These are phyloP conservation scores for Dendrolimus pini DNA, from an alignment of 2,888 invertebrate species.

Conservation along the genomic window DNA sequence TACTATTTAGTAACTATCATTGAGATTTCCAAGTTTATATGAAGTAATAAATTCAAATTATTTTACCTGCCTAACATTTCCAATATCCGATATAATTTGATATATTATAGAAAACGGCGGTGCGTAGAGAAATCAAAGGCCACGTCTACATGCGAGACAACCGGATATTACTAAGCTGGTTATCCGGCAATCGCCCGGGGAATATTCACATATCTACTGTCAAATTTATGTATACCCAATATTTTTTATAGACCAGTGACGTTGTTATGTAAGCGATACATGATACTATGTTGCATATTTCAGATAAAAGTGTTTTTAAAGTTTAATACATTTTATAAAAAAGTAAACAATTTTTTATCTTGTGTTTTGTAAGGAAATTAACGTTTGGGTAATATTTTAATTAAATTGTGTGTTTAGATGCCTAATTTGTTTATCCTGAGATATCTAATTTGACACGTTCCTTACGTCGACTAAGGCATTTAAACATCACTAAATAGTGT, in stretches of 20 bases:
- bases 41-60: not conserved
- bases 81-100: constrained; percentile 5
- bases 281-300: not conserved
- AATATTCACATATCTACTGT: constrained; percentile 8
- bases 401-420: no score
- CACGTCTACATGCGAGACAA: constrained; percentile 14
- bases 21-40: no score
- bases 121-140: constrained; percentile 24
- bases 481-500: no score
- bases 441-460: no score
- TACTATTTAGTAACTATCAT: no score
- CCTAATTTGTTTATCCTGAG: no score
- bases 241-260: not conserved
- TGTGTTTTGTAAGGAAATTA: no score
- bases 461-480: no score
- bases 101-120: constrained; percentile 6
- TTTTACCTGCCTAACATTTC: not conserved
- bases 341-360: no score
- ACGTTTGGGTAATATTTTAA: no score
- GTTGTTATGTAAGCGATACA: no score
- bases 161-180: constrained; percentile 59
- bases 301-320: not conserved
- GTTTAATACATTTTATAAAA: constrained; percentile 1
- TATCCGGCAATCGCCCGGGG: constrained; percentile 49
- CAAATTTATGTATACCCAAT: not conserved